A percentile compares a stretch with the other conserved stretches of the same genome.
Evolutionary conservation across 2,888 invertebrate species (phyloP).

Genomic region (Leuctra nigra): DNA sequence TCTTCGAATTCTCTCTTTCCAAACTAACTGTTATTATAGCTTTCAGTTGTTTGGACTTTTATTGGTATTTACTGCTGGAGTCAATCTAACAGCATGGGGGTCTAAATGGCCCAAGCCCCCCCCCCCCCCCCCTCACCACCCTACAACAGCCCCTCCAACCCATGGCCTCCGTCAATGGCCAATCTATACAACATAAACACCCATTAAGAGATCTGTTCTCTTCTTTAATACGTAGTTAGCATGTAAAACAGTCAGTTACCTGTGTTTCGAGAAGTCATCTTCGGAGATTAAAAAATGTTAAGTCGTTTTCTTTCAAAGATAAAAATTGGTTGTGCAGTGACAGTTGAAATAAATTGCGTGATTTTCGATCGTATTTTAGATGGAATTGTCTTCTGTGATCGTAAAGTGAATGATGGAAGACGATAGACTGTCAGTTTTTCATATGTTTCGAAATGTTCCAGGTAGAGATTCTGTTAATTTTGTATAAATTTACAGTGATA

Average conservation of each 20-base stretch:
- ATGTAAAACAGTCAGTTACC: background rate
- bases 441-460: too few relatives aligned
- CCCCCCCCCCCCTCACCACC: too few relatives aligned
- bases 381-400: too few relatives aligned
- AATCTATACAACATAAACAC: background rate
- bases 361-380: too few relatives aligned
- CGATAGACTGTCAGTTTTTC: too few relatives aligned
- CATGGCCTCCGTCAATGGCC: background rate
- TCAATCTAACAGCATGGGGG: slow-evolving; percentile 20
- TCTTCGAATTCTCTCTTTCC: slow-evolving; percentile 3
- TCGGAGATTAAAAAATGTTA: background rate
- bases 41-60: slow-evolving; percentile 27
- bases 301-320: background rate
- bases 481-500: too few relatives aligned
- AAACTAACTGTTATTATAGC: slow-evolving; percentile 27
- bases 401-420: too few relatives aligned
- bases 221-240: background rate
- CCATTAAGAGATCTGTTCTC: background rate
- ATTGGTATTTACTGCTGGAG: slow-evolving; percentile 27
- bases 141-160: too few relatives aligned
- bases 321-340: too few relatives aligned
- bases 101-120: slow-evolving; percentile 24
- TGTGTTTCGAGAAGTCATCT: background rate
- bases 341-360: too few relatives aligned
- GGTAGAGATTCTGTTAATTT: too few relatives aligned